These are phyloP conservation scores for Ochotona curzoniae DNA, from an alignment of 2,113 vertebrate species.

Conservation along the genomic window DNA sequence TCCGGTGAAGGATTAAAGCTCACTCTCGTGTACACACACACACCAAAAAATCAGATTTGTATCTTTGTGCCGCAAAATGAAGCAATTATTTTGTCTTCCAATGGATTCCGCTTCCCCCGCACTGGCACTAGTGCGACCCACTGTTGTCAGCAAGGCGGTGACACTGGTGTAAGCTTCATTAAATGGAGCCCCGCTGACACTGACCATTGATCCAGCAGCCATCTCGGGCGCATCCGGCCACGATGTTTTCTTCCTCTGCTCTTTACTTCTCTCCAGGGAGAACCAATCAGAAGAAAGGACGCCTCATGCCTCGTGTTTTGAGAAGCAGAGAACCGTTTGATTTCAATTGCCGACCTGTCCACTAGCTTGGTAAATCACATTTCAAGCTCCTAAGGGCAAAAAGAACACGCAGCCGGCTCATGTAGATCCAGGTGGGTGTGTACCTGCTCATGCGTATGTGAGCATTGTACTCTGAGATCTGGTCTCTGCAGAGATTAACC, in stretches of 20 bases:
- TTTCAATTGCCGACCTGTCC: constrained; percentile 79
- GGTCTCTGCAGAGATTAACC: constrained; percentile 61
- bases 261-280: constrained; percentile 82
- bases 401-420: constrained; percentile 58
- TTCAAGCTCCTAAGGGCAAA: constrained; percentile 72
- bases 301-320: constrained; percentile 71
- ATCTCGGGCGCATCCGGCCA: constrained; percentile 74
- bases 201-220: constrained; percentile 86
- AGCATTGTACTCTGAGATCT: constrained; percentile 44
- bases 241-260: constrained; percentile 63
- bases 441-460: not conserved
- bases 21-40: constrained; percentile 60
- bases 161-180: constrained; percentile 84
- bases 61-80: constrained; percentile 80
- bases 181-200: constrained; percentile 86
- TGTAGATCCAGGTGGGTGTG: not conserved
- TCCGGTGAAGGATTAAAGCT: constrained; percentile 67
- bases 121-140: constrained; percentile 76
- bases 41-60: constrained; percentile 64
- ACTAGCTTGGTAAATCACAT: constrained; percentile 74
- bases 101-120: constrained; percentile 53
- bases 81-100: constrained; percentile 86
- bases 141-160: constrained; percentile 82
- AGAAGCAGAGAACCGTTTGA: constrained; percentile 76
- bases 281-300: constrained; percentile 78